phyloP scores from a whole-genome alignment of 2,888 invertebrate species.

The Norana najaformis region DNA sequence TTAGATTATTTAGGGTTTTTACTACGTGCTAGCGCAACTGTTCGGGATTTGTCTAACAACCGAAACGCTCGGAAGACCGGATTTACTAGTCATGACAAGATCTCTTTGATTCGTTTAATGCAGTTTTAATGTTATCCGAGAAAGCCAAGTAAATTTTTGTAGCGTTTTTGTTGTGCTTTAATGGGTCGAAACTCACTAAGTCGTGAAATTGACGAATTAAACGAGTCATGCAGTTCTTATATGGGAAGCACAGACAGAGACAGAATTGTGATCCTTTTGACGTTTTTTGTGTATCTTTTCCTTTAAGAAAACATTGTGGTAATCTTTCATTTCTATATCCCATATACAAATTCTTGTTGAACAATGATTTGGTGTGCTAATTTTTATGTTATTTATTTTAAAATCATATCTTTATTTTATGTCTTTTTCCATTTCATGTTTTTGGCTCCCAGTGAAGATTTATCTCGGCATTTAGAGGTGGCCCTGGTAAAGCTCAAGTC shows the following conservation, averaged over 20 bases:
- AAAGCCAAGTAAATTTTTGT: not conserved
- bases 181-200: not conserved
- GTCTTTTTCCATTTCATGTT: not conserved
- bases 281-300: too few relatives aligned
- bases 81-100: not conserved
- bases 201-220: not conserved
- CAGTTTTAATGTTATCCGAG: not conserved
- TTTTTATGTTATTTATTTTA: too few relatives aligned
- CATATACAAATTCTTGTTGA: not conserved
- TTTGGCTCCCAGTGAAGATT: not conserved
- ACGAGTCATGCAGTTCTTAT: too few relatives aligned
- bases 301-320: too few relatives aligned
- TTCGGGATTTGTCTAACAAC: not conserved
- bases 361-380: too few relatives aligned
- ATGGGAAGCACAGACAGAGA: too few relatives aligned
- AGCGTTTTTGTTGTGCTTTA: too few relatives aligned
- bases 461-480: constrained; percentile 43
- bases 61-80: not conserved
- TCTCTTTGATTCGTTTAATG: not conserved
- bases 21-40: not conserved
- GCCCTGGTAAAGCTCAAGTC: constrained; percentile 67
- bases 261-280: too few relatives aligned
- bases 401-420: not conserved
- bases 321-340: not conserved
- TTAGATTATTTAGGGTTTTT: not conserved